These are phyloP conservation scores for Herpailurus yagouaroundi DNA, from an alignment of 2,113 vertebrate genomes.

Conservation along the genomic window DNA sequence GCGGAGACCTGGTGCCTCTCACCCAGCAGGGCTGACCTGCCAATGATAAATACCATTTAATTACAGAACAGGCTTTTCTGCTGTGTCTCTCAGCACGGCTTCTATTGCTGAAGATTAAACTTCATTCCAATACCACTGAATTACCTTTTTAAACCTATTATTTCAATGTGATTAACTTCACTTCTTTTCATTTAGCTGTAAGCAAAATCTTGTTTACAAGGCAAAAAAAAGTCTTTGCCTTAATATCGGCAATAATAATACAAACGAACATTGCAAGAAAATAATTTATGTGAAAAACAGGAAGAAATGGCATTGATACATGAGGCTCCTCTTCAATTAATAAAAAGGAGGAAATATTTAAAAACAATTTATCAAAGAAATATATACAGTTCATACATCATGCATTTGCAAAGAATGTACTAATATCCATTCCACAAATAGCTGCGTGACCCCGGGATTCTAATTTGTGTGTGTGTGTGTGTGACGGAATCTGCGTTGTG, in stretches of 20 bases:
- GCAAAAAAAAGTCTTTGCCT: constrained; percentile 87
- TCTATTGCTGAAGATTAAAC: constrained; percentile 89
- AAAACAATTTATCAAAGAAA: constrained; percentile 96
- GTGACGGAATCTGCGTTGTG: constrained; percentile 70
- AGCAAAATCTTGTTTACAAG: constrained; percentile 91
- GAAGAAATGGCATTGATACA: constrained; percentile 97
- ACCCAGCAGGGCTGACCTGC: constrained; percentile 80
- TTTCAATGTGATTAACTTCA: constrained; percentile 91
- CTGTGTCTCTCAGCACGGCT: constrained; percentile 84
- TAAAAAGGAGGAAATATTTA: constrained; percentile 99
- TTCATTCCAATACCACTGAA: constrained; percentile 88
- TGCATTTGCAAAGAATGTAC: constrained; percentile 91
- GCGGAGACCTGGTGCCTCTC: constrained; percentile 67
- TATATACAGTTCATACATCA: constrained; percentile 97
- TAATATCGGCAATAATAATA: constrained; percentile 91
- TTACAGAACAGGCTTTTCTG: constrained; percentile 89
- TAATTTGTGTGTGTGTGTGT: constrained; percentile 75
- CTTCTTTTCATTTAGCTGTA: constrained; percentile 90
- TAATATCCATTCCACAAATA: constrained; percentile 92
- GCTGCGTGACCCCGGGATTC: constrained; percentile 85
- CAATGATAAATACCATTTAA: constrained; percentile 89
- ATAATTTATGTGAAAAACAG: constrained; percentile 97
- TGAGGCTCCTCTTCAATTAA: constrained; percentile 98
- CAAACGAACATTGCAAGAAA: constrained; percentile 89
- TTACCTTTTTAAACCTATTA: constrained; percentile 93